Percentiles rank a stretch among this genome's conserved stretches.
These are phyloP conservation scores for Neopipo cinnamomea DNA, from an alignment of 2,113 vertebrate species.

Conservation along the genomic window DNA sequence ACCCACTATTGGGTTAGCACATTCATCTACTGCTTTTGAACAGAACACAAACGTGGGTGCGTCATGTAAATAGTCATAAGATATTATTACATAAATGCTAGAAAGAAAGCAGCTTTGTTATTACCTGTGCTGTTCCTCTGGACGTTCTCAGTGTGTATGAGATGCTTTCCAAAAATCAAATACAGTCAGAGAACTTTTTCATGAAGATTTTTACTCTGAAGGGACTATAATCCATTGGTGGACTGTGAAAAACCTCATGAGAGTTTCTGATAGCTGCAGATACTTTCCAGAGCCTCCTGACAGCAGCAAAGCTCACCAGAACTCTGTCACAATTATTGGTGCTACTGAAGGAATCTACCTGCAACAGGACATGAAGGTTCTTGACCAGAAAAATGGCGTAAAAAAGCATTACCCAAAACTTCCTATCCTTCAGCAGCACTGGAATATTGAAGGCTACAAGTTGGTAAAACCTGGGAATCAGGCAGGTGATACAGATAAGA, in stretches of 20 bases:
- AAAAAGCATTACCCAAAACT: background rate
- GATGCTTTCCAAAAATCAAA: background rate
- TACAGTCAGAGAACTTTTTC: background rate
- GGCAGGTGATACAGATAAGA: background rate
- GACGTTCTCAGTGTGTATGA: background rate
- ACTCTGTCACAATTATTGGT: background rate
- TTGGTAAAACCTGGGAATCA: background rate
- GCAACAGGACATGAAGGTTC: background rate
- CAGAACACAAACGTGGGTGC: background rate
- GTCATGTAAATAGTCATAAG: background rate
- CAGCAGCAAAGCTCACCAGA: background rate
- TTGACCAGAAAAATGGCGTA: background rate
- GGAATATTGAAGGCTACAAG: background rate
- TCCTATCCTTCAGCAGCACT: background rate
- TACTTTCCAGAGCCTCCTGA: background rate
- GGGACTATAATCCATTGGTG: background rate
- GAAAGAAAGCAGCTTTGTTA: background rate
- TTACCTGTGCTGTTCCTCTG: background rate
- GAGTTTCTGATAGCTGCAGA: background rate
- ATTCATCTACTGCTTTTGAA: background rate
- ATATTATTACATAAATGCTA: background rate
- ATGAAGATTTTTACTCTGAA: background rate
- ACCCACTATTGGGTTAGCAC: background rate
- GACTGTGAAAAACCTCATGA: background rate
- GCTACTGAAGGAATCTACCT: background rate